phyloP scores from a whole-genome alignment of 1,140 invertebrate genomes.

The Lasaia peninsularis region DNA sequence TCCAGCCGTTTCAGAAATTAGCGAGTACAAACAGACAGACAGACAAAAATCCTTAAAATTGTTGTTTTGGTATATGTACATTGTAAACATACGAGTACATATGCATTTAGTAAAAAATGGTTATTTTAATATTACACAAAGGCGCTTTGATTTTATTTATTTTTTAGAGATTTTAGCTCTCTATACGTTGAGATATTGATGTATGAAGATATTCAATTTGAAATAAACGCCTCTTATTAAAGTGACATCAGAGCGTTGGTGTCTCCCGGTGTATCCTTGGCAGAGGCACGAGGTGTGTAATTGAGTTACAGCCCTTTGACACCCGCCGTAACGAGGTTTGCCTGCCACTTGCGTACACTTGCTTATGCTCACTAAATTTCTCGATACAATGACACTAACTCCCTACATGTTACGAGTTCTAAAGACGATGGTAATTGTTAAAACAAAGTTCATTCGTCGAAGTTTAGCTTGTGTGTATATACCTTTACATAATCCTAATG shows the following conservation, averaged over 20 bases:
- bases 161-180: too few relatives aligned
- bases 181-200: too few relatives aligned
- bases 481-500: too few relatives aligned
- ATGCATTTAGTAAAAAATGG: too few relatives aligned
- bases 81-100: too few relatives aligned
- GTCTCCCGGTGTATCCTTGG: not conserved
- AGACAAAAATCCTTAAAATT: too few relatives aligned
- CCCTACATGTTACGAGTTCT: slow-evolving; percentile 1
- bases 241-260: not conserved
- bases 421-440: not conserved
- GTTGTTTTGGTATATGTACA: too few relatives aligned
- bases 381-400: slow-evolving; percentile 22
- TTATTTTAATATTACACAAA: too few relatives aligned
- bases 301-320: slow-evolving; percentile 72
- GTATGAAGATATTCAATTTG: not conserved
- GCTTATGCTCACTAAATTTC: slow-evolving; percentile 32
- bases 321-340: slow-evolving; percentile 62
- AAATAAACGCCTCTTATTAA: not conserved
- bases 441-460: not conserved
- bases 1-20: too few relatives aligned
- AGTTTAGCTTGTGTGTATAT: too few relatives aligned
- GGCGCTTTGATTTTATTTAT: too few relatives aligned
- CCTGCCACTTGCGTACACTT: slow-evolving; percentile 43
- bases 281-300: slow-evolving; percentile 56
- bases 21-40: too few relatives aligned